Conservation (phyloP, 2,113 vertebrate species). For the Brachionichthys hirsutus region DNA sequence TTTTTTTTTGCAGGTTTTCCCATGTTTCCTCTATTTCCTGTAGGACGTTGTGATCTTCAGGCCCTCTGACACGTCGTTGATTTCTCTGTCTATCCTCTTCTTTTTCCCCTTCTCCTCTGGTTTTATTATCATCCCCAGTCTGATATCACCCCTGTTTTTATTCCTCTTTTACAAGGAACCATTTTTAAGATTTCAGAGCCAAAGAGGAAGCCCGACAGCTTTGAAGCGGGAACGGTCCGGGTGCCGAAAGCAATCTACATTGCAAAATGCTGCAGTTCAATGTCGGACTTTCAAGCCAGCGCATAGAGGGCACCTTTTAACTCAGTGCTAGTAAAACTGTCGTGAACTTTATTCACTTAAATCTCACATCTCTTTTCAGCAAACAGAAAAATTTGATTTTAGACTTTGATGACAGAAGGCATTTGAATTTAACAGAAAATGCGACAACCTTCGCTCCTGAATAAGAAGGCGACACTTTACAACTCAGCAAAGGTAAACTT, state of each 20-base stretch:
- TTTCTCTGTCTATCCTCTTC: slow-evolving; percentile 11
- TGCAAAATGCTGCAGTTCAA: slow-evolving; percentile 61
- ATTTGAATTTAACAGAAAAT: slow-evolving; percentile 34
- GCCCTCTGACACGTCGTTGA: slow-evolving; percentile 19
- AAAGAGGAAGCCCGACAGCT: slow-evolving; percentile 40
- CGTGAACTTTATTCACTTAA: slow-evolving; percentile 53
- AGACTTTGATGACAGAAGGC: slow-evolving; percentile 21
- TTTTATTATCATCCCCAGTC: slow-evolving; percentile 35
- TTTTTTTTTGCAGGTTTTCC: slow-evolving; percentile 1
- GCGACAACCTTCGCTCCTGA: slow-evolving; percentile 31
- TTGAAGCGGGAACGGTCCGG: slow-evolving; percentile 67
- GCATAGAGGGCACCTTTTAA: slow-evolving; percentile 63
- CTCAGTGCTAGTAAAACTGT: slow-evolving; percentile 53
- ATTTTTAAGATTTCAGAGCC: slow-evolving; percentile 44
- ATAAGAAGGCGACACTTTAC: slow-evolving; percentile 49
- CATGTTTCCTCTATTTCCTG: slow-evolving; percentile 5
- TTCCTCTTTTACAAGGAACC: slow-evolving; percentile 50
- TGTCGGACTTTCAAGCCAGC: slow-evolving; percentile 60
- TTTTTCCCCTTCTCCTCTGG: slow-evolving; percentile 22
- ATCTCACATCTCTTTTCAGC: slow-evolving; percentile 48
- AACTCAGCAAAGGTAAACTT: slow-evolving; percentile 35
- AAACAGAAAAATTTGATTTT: slow-evolving; percentile 34
- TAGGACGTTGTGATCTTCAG: slow-evolving; percentile 4
- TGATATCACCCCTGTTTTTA: slow-evolving; percentile 45
- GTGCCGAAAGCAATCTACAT: slow-evolving; percentile 55